Conservation (phyloP, 2,797 vertebrate species). For the Sebastes umbrosus region DNA sequence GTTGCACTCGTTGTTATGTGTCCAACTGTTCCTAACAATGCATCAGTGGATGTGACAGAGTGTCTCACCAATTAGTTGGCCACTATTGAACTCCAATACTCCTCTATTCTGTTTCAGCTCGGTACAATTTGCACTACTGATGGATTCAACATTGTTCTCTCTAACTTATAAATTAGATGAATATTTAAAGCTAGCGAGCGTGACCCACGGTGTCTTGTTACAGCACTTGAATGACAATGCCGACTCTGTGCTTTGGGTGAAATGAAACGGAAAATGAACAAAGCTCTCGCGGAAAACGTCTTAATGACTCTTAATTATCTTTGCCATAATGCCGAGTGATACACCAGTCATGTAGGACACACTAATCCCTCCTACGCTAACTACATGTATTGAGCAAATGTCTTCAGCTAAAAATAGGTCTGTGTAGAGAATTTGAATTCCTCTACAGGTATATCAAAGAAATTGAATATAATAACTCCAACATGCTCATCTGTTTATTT, state of each 20-base stretch:
- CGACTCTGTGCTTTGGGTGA: conserved; percentile 23
- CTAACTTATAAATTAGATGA: conserved; percentile 4
- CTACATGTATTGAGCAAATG: background rate
- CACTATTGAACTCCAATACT: conserved; percentile 1
- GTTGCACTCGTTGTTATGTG: background rate
- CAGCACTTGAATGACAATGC: conserved; percentile 26
- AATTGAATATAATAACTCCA: background rate
- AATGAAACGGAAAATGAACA: conserved; percentile 61
- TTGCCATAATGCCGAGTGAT: background rate
- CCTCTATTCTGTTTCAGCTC: conserved; percentile 1
- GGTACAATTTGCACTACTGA: conserved; percentile 18
- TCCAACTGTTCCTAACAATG: conserved; percentile 17
- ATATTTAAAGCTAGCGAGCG: conserved; percentile 8
- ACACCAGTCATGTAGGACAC: background rate
- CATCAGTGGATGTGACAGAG: conserved; percentile 1
- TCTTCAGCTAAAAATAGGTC: background rate
- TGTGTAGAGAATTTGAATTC: background rate
- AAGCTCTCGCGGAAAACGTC: conserved; percentile 31
- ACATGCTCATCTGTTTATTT: background rate
- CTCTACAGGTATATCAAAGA: background rate
- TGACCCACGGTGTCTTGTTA: conserved; percentile 22
- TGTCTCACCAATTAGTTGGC: conserved; percentile 32
- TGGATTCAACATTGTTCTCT: conserved; percentile 2
- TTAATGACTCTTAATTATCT: conserved; percentile 60
- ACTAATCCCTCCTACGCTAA: conserved; percentile 9